Conservation (phyloP, 2,888 invertebrate species). For the Ryuthela nishihirai region DNA sequence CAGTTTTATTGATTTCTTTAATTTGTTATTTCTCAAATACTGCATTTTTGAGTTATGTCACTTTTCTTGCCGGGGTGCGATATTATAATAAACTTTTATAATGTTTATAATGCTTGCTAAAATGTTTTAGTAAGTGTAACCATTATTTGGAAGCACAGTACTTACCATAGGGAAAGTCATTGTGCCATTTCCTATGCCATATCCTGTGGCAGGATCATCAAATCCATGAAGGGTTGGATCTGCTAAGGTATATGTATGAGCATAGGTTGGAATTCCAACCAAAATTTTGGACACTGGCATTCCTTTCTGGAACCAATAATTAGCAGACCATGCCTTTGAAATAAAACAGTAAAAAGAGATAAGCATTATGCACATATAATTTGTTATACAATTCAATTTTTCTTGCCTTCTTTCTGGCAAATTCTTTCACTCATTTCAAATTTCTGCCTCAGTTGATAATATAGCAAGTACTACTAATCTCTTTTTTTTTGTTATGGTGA, state of each 20-base stretch:
- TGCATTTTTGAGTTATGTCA: too few relatives aligned
- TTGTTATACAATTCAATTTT: too few relatives aligned
- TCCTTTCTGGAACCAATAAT: slow-evolving; percentile 71
- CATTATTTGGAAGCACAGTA: not conserved
- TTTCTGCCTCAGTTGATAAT: too few relatives aligned
- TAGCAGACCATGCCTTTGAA: slow-evolving; percentile 74
- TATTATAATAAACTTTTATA: not conserved
- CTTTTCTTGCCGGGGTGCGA: too few relatives aligned
- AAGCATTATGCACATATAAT: too few relatives aligned
- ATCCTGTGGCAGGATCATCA: slow-evolving; percentile 66
- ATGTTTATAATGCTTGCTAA: not conserved
- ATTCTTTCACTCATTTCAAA: too few relatives aligned
- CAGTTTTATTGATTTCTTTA: too few relatives aligned
- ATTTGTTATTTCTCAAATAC: too few relatives aligned
- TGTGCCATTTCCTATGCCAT: slow-evolving; percentile 75
- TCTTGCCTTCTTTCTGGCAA: too few relatives aligned
- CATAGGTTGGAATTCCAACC: slow-evolving; percentile 83
- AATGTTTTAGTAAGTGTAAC: not conserved
- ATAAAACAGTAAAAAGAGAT: too few relatives aligned
- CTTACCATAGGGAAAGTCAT: slow-evolving; percentile 58
- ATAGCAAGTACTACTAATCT: too few relatives aligned
- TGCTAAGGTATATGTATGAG: slow-evolving; percentile 69
- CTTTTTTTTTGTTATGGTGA: too few relatives aligned
- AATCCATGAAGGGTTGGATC: slow-evolving; percentile 64
- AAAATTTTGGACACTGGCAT: slow-evolving; percentile 72